These are phyloP conservation scores for Brachionus calyciflorus DNA, from an alignment of 1,140 invertebrate genomes.

Conservation along the genomic window DNA sequence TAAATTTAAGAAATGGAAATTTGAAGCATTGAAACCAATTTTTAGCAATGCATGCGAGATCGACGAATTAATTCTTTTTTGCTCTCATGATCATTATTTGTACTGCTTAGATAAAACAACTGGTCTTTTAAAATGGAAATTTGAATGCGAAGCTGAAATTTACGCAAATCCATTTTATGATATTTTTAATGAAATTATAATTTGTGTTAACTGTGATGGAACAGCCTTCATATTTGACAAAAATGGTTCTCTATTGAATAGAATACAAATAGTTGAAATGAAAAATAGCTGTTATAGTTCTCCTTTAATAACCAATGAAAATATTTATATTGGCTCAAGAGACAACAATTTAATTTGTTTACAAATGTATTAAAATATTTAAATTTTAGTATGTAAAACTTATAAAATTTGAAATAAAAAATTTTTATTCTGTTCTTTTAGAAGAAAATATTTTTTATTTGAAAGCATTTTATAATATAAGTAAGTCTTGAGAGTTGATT, in stretches of 20 bases:
- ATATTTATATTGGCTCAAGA: slow-evolving; percentile 26
- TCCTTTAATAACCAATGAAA: not conserved
- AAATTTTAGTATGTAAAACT: no score
- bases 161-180: slow-evolving; percentile 66
- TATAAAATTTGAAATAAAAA: no score
- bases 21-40: slow-evolving; percentile 62
- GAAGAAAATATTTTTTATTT: no score
- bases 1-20: slow-evolving; percentile 50
- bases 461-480: no score
- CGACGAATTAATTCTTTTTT: slow-evolving; percentile 63
- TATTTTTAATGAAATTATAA: not conserved
- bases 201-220: not conserved
- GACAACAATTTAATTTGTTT: slow-evolving; percentile 27
- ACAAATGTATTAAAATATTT: no score
- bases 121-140: slow-evolving; percentile 57
- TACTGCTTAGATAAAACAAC: slow-evolving; percentile 46
- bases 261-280: not conserved
- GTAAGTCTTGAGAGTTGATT: no score
- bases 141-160: slow-evolving; percentile 61
- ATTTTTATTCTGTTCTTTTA: no score
- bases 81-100: slow-evolving; percentile 65
- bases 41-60: slow-evolving; percentile 66
- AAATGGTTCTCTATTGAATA: not conserved
- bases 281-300: slow-evolving; percentile 43
- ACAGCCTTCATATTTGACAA: not conserved